Conservation (phyloP, 2,113 vertebrate species). For the Myotis brandtii region DNA sequence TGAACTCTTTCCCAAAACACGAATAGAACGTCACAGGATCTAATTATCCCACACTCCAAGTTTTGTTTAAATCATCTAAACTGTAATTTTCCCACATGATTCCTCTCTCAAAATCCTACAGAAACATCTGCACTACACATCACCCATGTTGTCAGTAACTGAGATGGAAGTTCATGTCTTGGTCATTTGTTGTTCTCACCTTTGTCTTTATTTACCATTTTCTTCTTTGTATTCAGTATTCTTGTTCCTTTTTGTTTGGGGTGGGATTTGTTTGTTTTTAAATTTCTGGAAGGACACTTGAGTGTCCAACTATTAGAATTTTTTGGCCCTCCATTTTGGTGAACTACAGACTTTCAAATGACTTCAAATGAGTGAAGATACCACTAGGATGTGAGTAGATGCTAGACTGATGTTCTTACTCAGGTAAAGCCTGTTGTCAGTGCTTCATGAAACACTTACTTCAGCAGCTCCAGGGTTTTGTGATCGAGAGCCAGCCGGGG, state of each 20-base stretch:
- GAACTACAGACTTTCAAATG: neutral
- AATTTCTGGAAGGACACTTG: neutral
- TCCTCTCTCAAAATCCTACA: neutral
- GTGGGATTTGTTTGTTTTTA: too few relatives aligned
- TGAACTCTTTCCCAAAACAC: neutral
- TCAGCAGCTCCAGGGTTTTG: constrained; percentile 96
- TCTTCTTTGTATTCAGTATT: neutral
- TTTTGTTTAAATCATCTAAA: neutral
- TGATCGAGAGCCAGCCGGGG: constrained; percentile 95
- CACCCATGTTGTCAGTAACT: neutral
- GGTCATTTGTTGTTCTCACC: neutral
- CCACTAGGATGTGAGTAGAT: fast-evolving
- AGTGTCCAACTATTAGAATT: neutral
- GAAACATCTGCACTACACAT: neutral
- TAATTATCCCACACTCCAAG: neutral
- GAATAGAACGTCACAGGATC: neutral
- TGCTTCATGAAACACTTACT: constrained; percentile 86
- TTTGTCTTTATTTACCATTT: neutral
- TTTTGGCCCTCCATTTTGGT: neutral
- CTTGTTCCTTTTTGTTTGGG: neutral
- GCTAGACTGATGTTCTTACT: too few relatives aligned
- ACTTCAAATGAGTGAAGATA: neutral
- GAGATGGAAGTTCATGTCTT: neutral
- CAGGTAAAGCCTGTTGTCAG: neutral
- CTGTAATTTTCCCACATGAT: neutral